Evolutionary conservation across 2,113 vertebrate genomes (phyloP), one percentile per base, ranked within the genome.

Genomic region (Clarias gariepinus): DNA sequence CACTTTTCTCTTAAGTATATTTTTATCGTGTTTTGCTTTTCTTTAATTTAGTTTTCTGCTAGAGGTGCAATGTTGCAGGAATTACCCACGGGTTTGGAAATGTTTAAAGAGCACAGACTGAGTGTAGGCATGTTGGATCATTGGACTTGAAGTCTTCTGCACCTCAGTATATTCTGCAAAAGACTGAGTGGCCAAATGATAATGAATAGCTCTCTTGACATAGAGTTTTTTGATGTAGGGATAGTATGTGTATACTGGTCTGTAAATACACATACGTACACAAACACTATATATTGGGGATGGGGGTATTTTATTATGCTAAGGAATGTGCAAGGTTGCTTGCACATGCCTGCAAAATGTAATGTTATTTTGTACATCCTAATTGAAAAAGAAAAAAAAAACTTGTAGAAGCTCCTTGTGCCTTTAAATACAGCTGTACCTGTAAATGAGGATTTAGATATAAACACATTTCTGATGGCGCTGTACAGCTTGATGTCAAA

Each of bases 281-380:
- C 91, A 93, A 91, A 90, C 68, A 91, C 36, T 86, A 84, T 69
- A 69, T 83, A 83, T 83, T 55, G 23, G 19, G 8, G 53, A n/a
- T 28, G 92, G n/a, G 86, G 57, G 92, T 86, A 89, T 94, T 92
- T 91, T 90, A 90, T 92, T 94, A 93, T 95, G 94, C 95, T 95
- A 94, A 92, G 94, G 93, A 87, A 93, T 94, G 68, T 88, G 82
- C 83, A 89, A 89, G 94, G 94, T 95, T 95, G 94, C 95, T 94
- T 97, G 95, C 96, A 96, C 95, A 96, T 94, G 61, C 96, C 92
- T 95, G 92, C 93, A 95, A 95, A 94, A 95, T 96, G 94, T 96
- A 95, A 95, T 93, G 94, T 95, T 96, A 95, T 96, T 97, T 97
- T 97, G 93, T 97, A 96, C 93, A 95, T 95, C 94, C 95, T 95